A percentile compares a stretch with the other conserved stretches of the same genome.
These are phyloP conservation scores for Pterostichus niger DNA, from an alignment of 2,888 invertebrate genomes.

Conservation along the genomic window DNA sequence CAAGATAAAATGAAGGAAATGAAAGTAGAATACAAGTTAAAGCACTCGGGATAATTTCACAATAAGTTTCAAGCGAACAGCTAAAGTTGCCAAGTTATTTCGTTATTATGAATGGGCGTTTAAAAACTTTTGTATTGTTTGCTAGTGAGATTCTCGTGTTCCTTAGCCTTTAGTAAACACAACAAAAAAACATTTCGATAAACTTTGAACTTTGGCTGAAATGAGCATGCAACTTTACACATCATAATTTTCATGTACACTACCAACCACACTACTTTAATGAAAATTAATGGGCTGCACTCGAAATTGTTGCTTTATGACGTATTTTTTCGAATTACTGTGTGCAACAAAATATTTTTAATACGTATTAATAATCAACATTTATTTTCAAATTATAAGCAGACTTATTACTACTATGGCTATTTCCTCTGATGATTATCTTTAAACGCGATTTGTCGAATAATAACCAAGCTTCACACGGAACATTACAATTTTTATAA, in stretches of 20 bases:
- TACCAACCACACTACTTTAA: slow-evolving; percentile 27
- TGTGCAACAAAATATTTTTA: no score
- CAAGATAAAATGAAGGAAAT: slow-evolving; percentile 64
- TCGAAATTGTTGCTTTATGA: slow-evolving; percentile 5
- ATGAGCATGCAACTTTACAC: slow-evolving; percentile 36
- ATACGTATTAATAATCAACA: no score
- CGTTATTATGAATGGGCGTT: slow-evolving; percentile 62
- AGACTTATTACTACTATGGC: no score
- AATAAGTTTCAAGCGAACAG: slow-evolving; percentile 58
- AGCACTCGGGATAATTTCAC: slow-evolving; percentile 64
- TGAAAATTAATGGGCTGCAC: slow-evolving; percentile 25
- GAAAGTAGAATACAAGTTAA: slow-evolving; percentile 63
- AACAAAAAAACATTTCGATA: slow-evolving; percentile 43
- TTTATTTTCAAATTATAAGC: no score
- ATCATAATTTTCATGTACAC: slow-evolving; percentile 41
- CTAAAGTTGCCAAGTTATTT: slow-evolving; percentile 58
- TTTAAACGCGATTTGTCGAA: no score
- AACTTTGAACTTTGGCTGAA: slow-evolving; percentile 34
- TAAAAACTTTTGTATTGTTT: slow-evolving; percentile 62
- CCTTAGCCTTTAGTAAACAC: slow-evolving; percentile 44
- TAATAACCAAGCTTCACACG: no score
- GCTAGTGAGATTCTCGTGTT: slow-evolving; percentile 49
- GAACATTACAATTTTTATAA: no score
- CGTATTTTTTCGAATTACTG: no score
- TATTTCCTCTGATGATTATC: no score